These are phyloP conservation scores for Melanaphis sacchari DNA, from an alignment of 1,140 invertebrate genomes.

Conservation along the genomic window DNA sequence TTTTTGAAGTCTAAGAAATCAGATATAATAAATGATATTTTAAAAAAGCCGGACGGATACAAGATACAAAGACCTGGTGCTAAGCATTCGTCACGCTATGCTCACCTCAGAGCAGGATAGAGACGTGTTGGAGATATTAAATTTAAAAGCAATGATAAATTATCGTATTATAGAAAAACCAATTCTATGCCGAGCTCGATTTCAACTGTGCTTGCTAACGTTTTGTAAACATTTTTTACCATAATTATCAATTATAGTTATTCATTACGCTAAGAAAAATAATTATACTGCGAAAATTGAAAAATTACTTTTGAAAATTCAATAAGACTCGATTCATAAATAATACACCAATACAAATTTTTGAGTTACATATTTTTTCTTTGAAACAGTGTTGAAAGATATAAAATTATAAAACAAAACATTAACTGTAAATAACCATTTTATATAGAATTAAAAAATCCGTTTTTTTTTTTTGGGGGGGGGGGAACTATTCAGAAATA, in stretches of 20 bases:
- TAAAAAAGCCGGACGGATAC: neutral
- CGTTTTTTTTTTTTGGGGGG: no score
- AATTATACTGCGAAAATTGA: neutral
- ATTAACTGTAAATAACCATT: neutral
- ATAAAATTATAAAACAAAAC: neutral
- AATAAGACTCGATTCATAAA: neutral
- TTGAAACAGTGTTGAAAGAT: neutral
- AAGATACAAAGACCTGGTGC: neutral
- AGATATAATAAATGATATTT: neutral
- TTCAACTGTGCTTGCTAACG: neutral
- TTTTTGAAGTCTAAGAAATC: neutral
- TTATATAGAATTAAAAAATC: neutral
- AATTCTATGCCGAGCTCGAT: neutral
- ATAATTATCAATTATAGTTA: neutral
- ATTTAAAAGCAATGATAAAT: slow-evolving; percentile 16
- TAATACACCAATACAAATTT: neutral
- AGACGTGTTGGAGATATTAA: neutral
- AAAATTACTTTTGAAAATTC: neutral
- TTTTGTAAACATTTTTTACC: neutral
- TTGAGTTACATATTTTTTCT: no score
- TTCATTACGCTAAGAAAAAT: neutral
- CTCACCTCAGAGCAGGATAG: neutral
- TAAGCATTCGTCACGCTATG: neutral
- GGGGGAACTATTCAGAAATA: neutral
- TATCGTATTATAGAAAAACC: neutral